Percentiles rank a stretch among this genome's conserved stretches.
phyloP scores from a whole-genome alignment of 2,888 invertebrate species.

The Protophormia terraenovae region DNA sequence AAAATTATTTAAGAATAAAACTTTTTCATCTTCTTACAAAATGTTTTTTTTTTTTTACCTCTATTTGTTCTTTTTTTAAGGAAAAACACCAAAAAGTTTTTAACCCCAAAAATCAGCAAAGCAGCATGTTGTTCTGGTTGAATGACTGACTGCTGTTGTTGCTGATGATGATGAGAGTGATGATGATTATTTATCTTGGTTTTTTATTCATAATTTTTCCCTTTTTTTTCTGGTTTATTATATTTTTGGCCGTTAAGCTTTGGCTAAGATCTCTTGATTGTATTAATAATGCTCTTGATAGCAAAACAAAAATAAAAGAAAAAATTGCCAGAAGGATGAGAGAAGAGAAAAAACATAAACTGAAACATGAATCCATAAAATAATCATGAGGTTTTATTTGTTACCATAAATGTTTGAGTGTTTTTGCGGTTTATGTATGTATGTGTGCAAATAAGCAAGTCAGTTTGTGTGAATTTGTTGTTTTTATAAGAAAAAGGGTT shows the following conservation, averaged over 20 bases:
- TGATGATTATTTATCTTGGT: not conserved
- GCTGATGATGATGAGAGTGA: not conserved
- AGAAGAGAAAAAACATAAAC: not conserved
- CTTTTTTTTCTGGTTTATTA: no score
- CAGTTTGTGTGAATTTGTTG: no score
- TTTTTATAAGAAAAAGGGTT: not conserved
- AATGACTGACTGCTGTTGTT: not conserved
- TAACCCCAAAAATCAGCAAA: conserved; percentile 14
- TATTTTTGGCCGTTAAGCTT: not conserved
- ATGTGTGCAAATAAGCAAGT: not conserved
- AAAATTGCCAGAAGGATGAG: not conserved
- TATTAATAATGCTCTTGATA: not conserved
- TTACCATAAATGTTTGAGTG: not conserved
- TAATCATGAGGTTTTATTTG: not conserved
- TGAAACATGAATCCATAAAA: not conserved
- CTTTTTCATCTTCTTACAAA: not conserved
- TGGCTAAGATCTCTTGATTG: conserved; percentile 2
- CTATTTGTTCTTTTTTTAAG: not conserved
- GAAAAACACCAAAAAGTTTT: not conserved
- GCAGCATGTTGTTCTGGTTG: not conserved
- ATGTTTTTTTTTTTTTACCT: no score
- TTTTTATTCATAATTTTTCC: not conserved
- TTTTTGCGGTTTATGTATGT: not conserved
- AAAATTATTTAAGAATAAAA: not conserved
- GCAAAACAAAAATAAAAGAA: not conserved